These are phyloP conservation scores for Ibycter americanus DNA, from an alignment of 2,797 vertebrate genomes.

Conservation along the genomic window DNA sequence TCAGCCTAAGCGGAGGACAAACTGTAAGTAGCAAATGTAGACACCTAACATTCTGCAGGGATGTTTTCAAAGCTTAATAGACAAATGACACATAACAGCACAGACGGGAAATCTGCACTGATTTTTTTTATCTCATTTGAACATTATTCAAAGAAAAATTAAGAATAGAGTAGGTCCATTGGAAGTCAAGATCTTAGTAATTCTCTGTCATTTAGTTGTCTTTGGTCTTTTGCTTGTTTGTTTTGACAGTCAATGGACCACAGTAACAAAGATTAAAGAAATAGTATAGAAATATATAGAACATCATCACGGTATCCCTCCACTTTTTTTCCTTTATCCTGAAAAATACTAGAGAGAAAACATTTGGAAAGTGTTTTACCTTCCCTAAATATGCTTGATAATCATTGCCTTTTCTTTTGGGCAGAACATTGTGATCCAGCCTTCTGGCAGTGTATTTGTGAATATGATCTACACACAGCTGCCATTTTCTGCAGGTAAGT, in stretches of 20 bases:
- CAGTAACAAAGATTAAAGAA: neutral
- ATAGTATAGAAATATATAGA: neutral
- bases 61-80: neutral
- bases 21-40: constrained; percentile 67
- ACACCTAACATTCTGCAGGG: neutral
- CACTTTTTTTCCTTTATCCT: neutral
- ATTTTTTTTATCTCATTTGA: neutral
- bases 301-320: neutral
- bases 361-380: neutral
- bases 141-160: neutral
- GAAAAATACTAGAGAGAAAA: neutral
- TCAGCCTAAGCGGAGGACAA: constrained; percentile 65
- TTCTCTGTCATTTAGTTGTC: neutral
- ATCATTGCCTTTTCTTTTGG: neutral
- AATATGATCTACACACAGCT: constrained; percentile 85
- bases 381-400: neutral
- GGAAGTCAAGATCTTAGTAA: neutral
- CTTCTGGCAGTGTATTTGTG: constrained; percentile 83
- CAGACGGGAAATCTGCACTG: neutral
- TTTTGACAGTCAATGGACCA: neutral
- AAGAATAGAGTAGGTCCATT: neutral
- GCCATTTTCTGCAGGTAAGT: constrained; percentile 84
- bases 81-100: neutral
- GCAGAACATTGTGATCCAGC: constrained; percentile 81
- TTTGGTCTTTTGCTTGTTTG: neutral